phyloP scores from a whole-genome alignment of 2,888 invertebrate genomes.

The Pachycephus smyrnensis region DNA sequence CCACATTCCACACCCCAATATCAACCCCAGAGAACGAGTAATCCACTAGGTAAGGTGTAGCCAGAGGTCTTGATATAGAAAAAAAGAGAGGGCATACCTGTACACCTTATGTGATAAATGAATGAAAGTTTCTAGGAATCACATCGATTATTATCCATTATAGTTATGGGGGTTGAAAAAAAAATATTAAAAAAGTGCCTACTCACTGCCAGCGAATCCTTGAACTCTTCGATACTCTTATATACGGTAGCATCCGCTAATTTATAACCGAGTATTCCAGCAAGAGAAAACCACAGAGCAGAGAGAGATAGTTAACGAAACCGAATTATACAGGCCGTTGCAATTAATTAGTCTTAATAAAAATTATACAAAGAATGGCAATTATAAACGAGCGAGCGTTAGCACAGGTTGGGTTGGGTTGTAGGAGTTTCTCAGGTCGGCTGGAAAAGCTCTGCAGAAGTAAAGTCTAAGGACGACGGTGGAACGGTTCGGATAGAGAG shows the following conservation, averaged over 20 bases:
- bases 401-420: constrained; percentile 13
- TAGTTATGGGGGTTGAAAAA: not conserved
- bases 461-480: constrained; percentile 24
- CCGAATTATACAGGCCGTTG: constrained; percentile 61
- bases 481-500: constrained; percentile 12
- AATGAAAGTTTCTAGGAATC: not conserved
- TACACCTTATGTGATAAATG: not conserved
- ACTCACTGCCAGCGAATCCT: not conserved
- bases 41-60: not conserved
- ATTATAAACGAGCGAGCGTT: constrained; percentile 56
- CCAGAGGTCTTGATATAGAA: not conserved
- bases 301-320: constrained; percentile 23
- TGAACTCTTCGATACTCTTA: not conserved
- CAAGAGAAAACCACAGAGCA: not conserved
- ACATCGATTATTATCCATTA: not conserved
- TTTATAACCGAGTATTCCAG: not conserved
- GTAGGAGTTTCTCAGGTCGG: constrained; percentile 19
- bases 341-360: constrained; percentile 66
- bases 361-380: constrained; percentile 63
- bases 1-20: constrained; percentile 44
- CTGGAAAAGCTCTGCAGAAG: constrained; percentile 28
- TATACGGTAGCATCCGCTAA: not conserved
- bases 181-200: not conserved
- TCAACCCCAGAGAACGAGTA: not conserved
- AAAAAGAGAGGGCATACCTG: not conserved